A percentile compares a stretch with the other conserved stretches of the same genome.
Evolutionary conservation across 2,797 vertebrate species (phyloP).

Genomic region (Rhinogobio ventralis): DNA sequence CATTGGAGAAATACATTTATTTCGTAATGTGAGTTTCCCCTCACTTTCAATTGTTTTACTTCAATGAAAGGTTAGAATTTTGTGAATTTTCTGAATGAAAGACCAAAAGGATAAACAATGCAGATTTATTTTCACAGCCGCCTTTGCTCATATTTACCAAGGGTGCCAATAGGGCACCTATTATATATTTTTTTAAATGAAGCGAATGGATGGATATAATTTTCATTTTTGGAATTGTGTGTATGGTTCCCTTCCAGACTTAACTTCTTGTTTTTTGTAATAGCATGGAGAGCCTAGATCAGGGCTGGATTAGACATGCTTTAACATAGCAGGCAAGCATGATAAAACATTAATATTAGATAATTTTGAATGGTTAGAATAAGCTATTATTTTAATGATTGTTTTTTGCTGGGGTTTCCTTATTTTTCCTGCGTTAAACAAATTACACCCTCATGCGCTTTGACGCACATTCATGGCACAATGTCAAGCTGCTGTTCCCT

Average conservation of each 20-base stretch:
- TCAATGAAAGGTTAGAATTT: too few relatives aligned
- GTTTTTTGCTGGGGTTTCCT: neutral
- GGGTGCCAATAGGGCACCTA: too few relatives aligned
- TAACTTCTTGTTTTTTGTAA: neutral
- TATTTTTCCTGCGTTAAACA: constrained; percentile 5
- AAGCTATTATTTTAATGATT: neutral
- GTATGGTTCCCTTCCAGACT: neutral
- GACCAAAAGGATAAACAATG: too few relatives aligned
- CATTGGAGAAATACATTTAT: too few relatives aligned
- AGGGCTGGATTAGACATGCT: neutral
- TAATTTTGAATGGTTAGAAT: neutral
- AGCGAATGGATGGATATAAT: too few relatives aligned
- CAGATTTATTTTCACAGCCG: too few relatives aligned
- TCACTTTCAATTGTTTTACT: too few relatives aligned
- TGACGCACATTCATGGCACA: constrained; percentile 27
- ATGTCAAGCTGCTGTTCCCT: constrained; percentile 14
- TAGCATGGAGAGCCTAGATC: neutral
- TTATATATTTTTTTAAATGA: too few relatives aligned
- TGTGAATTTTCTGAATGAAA: too few relatives aligned
- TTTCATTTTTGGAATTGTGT: too few relatives aligned
- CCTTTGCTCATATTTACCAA: too few relatives aligned
- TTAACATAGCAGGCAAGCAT: neutral
- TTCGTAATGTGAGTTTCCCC: too few relatives aligned
- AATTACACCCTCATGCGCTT: neutral
- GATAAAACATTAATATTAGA: neutral